phyloP scores from a whole-genome alignment of 2,888 invertebrate species.

The Agriopis marginaria region DNA sequence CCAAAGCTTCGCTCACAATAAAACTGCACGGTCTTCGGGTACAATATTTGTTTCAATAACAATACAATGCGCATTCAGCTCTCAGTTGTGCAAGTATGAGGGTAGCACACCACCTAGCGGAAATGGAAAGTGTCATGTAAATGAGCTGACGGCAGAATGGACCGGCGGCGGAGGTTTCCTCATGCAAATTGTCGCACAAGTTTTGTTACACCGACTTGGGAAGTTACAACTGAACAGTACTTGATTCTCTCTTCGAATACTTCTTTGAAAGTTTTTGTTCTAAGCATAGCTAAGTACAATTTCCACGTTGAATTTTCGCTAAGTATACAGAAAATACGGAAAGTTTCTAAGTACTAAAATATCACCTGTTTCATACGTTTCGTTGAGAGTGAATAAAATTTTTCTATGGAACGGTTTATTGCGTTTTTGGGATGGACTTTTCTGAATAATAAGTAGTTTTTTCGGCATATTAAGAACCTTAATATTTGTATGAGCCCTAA shows the following conservation, averaged over 20 bases:
- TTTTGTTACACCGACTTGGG: constrained; percentile 42
- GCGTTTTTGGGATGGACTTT: no score
- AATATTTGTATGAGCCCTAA: no score
- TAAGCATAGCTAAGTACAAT: no score
- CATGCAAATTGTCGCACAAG: constrained; percentile 62
- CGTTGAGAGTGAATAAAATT: no score
- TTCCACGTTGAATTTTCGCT: no score
- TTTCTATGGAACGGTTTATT: no score
- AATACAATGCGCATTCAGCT: constrained; percentile 41
- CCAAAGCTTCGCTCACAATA: constrained; percentile 2
- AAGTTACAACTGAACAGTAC: constrained; percentile 30
- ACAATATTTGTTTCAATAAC: constrained; percentile 22
- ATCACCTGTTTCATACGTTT: no score
- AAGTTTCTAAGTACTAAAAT: no score
- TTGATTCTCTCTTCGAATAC: neutral
- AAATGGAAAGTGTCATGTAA: constrained; percentile 79
- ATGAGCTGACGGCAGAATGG: constrained; percentile 65
- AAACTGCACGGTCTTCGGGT: constrained; percentile 17
- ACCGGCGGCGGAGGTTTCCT: constrained; percentile 63
- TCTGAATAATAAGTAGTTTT: no score
- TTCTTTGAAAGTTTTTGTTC: no score
- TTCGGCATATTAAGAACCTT: no score
- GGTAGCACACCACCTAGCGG: constrained; percentile 69
- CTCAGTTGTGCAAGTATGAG: constrained; percentile 54
- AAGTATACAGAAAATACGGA: no score